Percentiles rank a stretch among this genome's conserved stretches.
These are phyloP conservation scores for Xenotilapia leptura DNA, from an alignment of 2,113 vertebrate genomes.

Conservation along the genomic window DNA sequence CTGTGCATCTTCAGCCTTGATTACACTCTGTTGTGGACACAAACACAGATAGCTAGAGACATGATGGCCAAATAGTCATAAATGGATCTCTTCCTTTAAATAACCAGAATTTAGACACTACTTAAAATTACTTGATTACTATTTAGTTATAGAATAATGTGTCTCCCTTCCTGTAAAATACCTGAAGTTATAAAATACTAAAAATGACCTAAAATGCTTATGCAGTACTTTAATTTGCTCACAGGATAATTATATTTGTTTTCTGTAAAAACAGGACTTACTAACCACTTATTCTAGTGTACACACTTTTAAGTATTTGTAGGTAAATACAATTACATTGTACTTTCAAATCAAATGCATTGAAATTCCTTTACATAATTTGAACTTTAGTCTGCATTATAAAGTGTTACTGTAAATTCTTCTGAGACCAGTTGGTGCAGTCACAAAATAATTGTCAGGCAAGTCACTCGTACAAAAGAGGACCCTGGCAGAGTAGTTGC, in stretches of 20 bases:
- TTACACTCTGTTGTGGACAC: background rate
- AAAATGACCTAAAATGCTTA: background rate
- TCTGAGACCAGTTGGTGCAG: background rate
- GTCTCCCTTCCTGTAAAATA: background rate
- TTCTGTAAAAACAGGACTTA: background rate
- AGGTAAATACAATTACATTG: background rate
- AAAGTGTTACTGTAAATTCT: background rate
- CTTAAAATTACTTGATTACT: background rate
- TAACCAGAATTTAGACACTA: background rate
- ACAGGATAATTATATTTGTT: background rate
- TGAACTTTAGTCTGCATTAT: background rate
- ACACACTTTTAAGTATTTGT: background rate
- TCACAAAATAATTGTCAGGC: background rate
- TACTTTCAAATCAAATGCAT: background rate
- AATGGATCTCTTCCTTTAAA: background rate
- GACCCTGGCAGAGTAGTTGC: background rate
- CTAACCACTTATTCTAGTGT: background rate
- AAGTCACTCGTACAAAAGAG: background rate
- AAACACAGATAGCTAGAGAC: background rate
- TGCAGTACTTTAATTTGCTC: background rate
- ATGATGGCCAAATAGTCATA: background rate
- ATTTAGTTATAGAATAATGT: background rate
- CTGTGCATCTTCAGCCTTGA: background rate
- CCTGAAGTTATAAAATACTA: background rate
- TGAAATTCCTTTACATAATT: background rate